Evolutionary conservation across 2,888 invertebrate genomes (phyloP).

Genomic region (Lordiphosa fenestrarum): DNA sequence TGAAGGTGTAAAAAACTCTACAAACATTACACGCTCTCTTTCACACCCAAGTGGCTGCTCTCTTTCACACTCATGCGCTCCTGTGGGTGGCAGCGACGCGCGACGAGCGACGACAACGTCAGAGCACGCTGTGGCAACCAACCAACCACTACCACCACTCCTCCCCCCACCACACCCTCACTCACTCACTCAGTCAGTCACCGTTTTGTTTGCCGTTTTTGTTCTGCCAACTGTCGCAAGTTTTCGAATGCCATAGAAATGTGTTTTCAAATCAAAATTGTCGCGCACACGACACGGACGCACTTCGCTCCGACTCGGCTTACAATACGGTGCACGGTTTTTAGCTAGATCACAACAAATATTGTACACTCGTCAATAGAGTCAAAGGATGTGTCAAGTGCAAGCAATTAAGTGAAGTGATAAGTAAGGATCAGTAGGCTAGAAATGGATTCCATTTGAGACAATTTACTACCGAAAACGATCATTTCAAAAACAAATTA

Average conservation of each 20-base stretch:
- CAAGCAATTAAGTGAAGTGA: no score
- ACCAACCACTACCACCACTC: slow-evolving; percentile 49
- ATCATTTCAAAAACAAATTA: no score
- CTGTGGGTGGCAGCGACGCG: slow-evolving; percentile 21
- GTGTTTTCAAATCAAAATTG: slow-evolving; percentile 72
- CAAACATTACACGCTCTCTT: slow-evolving; percentile 42
- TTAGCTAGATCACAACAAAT: not conserved
- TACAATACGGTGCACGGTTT: slow-evolving; percentile 6
- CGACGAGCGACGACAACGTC: slow-evolving; percentile 1
- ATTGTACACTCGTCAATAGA: no score
- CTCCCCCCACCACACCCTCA: slow-evolving; percentile 41
- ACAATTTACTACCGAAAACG: no score
- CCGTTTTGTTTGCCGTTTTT: slow-evolving; percentile 60
- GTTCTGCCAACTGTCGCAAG: slow-evolving; percentile 68
- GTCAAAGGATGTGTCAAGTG: no score
- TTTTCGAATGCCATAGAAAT: slow-evolving; percentile 65
- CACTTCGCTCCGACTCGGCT: slow-evolving; percentile 49
- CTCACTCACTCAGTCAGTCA: slow-evolving; percentile 18
- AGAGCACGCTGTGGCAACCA: slow-evolving; percentile 17
- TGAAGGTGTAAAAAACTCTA: slow-evolving; percentile 60
- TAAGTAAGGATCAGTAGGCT: no score
- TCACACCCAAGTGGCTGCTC: slow-evolving; percentile 16
- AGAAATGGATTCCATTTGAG: no score
- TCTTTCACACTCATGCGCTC: slow-evolving; percentile 38
- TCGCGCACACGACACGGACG: slow-evolving; percentile 74